Evolutionary conservation across 1,140 invertebrate genomes (phyloP), one percentile per base, ranked within the genome.

Genomic region (Cheumatopsyche charites): DNA sequence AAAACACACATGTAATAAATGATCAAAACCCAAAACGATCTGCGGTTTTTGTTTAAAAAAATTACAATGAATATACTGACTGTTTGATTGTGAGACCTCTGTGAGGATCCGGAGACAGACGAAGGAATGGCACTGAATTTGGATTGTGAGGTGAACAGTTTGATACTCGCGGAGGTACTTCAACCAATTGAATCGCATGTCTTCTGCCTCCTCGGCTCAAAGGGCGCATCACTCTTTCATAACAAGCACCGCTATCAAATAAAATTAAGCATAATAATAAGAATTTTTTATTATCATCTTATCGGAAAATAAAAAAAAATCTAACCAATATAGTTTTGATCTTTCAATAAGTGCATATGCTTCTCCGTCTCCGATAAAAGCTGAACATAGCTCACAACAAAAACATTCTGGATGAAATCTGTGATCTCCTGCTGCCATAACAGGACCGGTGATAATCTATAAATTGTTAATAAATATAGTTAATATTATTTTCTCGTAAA

Each of bases 351-450:
- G 83, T 0, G 94, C 94, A 81, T 96, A 97, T 6, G 93, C 90
- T 77, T 97, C 94, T 19, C 93, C 94, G 85, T 96, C 94, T 36
- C 94, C 95, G 77, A 98, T 95, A 78, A 92, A 94, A 9, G 87
- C 82, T n/a, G 87, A 85, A 81, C 95, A 98, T 6, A 88, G 88
- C 23, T 85, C 85, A 79, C 95, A 98, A 75, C 91, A 89, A 85
- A 98, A 96, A 84, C 95, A 98, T 87, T 98, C 95, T 71, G 95
- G 94, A 84, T 98, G 95, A 84, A 95, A 97, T 80, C 94, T 94
- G 82, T 96, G 94, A 79, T 95, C 93, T 17, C 95, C 95, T 15
- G 94, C 95, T 73, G 95, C 89, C 95, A 97, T 97, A 55, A 97
- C 93, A 25, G 95, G 95, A 0, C 95, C 95, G 0, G 94, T 94